Evolutionary conservation across 2,888 invertebrate species (phyloP), one percentile per base, ranked within the genome.

Genomic region (Germaria angustata): DNA sequence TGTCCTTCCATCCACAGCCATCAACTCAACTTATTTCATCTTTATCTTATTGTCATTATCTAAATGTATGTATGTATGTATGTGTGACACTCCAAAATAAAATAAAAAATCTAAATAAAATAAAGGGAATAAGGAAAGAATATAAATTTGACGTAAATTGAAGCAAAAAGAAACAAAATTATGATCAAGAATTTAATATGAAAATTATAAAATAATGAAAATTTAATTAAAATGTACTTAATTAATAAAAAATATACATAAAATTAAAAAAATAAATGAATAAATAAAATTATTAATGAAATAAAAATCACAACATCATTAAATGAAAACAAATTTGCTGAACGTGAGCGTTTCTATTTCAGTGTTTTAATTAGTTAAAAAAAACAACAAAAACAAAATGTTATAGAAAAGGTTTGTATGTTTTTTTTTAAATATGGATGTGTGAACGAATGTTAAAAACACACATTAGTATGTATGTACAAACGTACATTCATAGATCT

Each of bases 361-460:
- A 44, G 22, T 57, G 57, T 71, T 79, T 79, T 87, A 88, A 88
- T 87, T 86, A 87, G 87, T 86, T 81, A 44, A 51, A 32, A 73
- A 66, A 49, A 51, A 22, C 17, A 39, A 36, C 41, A 49, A 49
- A 15, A 32, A 32, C 17, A 41, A 55, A 53, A 44, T 15, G 28
- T 9, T 57, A 28, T 6, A 28, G 8, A 55, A 61, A 72, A 51
- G 46, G 39, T 65, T 22, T 66, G 77, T 77, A 59, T 55, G 8
- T 28, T 17, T 22, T 39, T 36, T 28, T 28, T 2, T 15, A n/a
- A n/a, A 15, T 8, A 17, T 28, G 6, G 4, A 28, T 28, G n/a
- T n/a, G n/a, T n/a, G n/a, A n/a, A n/a, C n/a, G n/a, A n/a, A n/a
- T n/a, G n/a, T n/a, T n/a, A n/a, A n/a, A n/a, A n/a, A n/a, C n/a